Evolutionary conservation across 2,888 invertebrate genomes (phyloP).

Genomic region (Thereva nobilitata): DNA sequence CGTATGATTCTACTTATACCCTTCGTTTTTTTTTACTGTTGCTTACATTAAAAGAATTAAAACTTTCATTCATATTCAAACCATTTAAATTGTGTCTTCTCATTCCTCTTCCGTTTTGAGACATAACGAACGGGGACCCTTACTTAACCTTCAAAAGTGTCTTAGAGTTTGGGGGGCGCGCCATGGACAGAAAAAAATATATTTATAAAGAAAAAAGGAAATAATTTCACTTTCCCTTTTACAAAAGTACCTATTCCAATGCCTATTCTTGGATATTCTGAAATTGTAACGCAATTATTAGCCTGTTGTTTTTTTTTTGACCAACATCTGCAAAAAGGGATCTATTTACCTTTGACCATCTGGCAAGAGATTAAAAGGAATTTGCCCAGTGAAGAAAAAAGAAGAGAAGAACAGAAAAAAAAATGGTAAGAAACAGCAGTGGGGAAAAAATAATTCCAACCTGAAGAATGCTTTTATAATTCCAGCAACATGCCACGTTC

Average conservation of each 20-base stretch:
- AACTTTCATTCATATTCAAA: no score
- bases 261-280: neutral
- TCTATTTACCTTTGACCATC: constrained; percentile 26
- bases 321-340: constrained; percentile 19
- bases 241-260: constrained; percentile 1
- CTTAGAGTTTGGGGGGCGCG: no score
- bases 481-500: constrained; percentile 34
- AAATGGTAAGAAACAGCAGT: constrained; percentile 1
- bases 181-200: no score
- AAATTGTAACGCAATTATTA: constrained; percentile 28
- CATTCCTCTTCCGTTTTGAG: no score
- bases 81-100: no score
- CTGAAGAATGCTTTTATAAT: constrained; percentile 32
- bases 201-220: no score
- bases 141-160: no score
- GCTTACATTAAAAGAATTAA: no score
- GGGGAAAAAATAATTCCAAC: constrained; percentile 28
- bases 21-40: no score
- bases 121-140: no score
- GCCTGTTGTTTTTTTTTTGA: constrained; percentile 13
- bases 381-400: constrained; percentile 11
- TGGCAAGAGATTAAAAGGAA: constrained; percentile 17
- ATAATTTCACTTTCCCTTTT: neutral
- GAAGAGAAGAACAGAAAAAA: neutral
- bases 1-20: no score